A percentile compares a stretch with the other conserved stretches of the same genome.
These are phyloP conservation scores for Pandemis heparana DNA, from an alignment of 2,888 invertebrate genomes.

Conservation along the genomic window DNA sequence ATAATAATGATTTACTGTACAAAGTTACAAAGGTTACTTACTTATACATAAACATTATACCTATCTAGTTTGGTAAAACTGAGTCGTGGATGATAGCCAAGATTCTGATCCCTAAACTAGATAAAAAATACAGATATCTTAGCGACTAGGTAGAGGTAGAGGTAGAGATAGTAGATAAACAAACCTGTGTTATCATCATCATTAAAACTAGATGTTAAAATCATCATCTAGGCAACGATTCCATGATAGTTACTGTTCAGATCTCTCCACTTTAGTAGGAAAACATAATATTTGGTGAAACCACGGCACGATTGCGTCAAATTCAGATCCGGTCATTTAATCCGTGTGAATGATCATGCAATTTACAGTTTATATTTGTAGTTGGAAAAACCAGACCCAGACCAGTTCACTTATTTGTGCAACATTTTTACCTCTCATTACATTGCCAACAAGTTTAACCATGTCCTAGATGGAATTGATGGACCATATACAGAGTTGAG, in stretches of 20 bases:
- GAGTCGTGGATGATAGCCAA: too few species aligned
- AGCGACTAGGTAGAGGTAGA: too few species aligned
- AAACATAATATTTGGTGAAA: constrained; percentile 36
- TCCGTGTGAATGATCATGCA: constrained; percentile 39
- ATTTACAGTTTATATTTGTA: constrained; percentile 16
- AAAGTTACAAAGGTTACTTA: too few species aligned
- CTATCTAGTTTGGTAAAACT: too few species aligned
- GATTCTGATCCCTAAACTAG: too few species aligned
- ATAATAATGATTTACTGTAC: too few species aligned
- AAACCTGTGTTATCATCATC: too few species aligned
- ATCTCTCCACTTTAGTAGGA: constrained; percentile 21
- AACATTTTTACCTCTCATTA: background rate
- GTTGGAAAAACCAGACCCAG: constrained; percentile 14
- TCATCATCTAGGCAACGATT: background rate
- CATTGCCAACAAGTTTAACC: background rate
- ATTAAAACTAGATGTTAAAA: too few species aligned
- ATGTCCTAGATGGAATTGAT: background rate
- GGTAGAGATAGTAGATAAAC: too few species aligned
- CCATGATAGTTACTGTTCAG: background rate
- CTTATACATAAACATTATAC: too few species aligned
- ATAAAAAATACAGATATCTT: too few species aligned
- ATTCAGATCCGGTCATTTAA: constrained; percentile 40
- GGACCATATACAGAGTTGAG: background rate
- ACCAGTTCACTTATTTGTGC: constrained; percentile 1
- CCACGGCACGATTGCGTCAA: constrained; percentile 30